Evolutionary conservation across 1,140 invertebrate genomes (phyloP).

Genomic region (Camponotus pennsylvanicus): DNA sequence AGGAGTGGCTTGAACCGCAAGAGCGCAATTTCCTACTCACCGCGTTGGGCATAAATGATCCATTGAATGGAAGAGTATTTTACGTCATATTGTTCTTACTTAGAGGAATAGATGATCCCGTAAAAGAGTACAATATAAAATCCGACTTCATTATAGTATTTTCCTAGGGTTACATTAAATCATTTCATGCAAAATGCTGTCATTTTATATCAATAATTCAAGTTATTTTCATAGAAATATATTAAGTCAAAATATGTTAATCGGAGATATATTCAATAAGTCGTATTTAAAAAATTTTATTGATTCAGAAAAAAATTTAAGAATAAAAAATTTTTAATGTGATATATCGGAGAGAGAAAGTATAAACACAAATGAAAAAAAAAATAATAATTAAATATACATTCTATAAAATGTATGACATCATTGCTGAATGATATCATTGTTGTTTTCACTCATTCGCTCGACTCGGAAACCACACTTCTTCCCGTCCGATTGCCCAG

Average conservation of each 20-base stretch:
- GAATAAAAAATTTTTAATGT: not conserved
- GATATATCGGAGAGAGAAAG: not conserved
- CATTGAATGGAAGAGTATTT: slow-evolving; percentile 41
- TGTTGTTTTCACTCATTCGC: not conserved
- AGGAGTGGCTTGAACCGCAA: slow-evolving; percentile 43
- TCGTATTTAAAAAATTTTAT: not conserved
- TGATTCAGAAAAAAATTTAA: not conserved
- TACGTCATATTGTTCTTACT: slow-evolving; percentile 43
- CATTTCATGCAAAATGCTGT: not conserved
- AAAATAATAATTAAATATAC: not conserved
- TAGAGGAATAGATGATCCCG: not conserved
- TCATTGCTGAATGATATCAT: not conserved
- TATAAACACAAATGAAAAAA: not conserved
- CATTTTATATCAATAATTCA: not conserved
- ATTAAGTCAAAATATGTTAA: not conserved
- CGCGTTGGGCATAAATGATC: slow-evolving; percentile 32
- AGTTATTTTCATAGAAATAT: not conserved
- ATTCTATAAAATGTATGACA: not conserved
- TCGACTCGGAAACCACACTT: slow-evolving; percentile 29
- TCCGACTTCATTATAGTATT: not conserved
- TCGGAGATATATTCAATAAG: not conserved
- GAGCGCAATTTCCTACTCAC: slow-evolving; percentile 48
- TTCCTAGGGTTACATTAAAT: not conserved
- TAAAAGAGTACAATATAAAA: not conserved
- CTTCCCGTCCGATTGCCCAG: slow-evolving; percentile 28